Base-by-base conservation (phyloP, 2,113 vertebrate species). In the Pao palembangensis region DNA sequence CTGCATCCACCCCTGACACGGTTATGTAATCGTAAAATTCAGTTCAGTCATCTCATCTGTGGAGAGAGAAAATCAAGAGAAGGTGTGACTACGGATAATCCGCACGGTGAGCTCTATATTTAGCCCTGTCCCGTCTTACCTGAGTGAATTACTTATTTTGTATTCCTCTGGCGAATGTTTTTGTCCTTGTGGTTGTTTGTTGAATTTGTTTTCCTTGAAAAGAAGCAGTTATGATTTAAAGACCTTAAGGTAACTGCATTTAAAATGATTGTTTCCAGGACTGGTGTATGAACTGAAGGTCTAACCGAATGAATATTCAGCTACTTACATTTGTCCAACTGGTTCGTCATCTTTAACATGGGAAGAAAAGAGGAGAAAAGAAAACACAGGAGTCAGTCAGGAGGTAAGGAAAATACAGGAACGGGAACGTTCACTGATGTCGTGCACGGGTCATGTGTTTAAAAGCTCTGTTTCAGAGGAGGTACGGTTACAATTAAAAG, bases 161-260 rank as follows among this genome's bases (percentile, higher is more conserved):
- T 94, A 91, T 98, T 99, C 92, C 97, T 93, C 91, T 98, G 97
- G 79, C 97, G 95, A 88, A 98, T 91, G 90, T 95, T 98, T 94
- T 98, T 99, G 88, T 98, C 96, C 93, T 99, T 99, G 87, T 98
- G 95, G 91, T 99, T 99, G 92, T 99, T 99, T 87, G 97, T 99
- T 78, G 96, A 98, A 91, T 98, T 98, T 73, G 94, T 98, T 95
- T 99, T 98, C 92, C 97, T 99, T 51, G 55, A 68, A 74, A 64
- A 74, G 38, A 80, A 84, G 43, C 18, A 75, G 50, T 61, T 60
- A 20, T 17, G 25, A 69, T 65, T 71, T 56, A 69, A 56, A 55
- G 41, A 61, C 64, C 46, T 54, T 56, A 71, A 42, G 31, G 18
- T 61, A 43, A 67, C 16, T 55, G 23, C 8, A 48, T 34, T 53